Conservation (phyloP, 2,888 invertebrate species). For the Willowsia nigromaculata region DNA sequence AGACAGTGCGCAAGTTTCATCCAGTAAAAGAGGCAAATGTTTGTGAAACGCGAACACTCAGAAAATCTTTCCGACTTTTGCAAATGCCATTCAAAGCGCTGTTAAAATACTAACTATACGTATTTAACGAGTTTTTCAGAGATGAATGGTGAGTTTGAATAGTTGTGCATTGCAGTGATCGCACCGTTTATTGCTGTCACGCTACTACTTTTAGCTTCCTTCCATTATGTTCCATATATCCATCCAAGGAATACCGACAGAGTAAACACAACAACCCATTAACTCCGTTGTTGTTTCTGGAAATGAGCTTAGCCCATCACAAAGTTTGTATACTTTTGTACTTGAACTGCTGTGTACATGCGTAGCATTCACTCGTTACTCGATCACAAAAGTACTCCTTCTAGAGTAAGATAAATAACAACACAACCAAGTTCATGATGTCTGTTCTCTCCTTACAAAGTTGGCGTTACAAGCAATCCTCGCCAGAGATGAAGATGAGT, state of each 20-base stretch:
- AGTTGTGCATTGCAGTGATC: too few relatives aligned
- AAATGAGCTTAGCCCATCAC: slow-evolving; percentile 44
- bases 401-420: background rate
- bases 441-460: background rate
- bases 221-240: slow-evolving; percentile 19
- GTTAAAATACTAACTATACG: too few relatives aligned
- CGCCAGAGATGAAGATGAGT: background rate
- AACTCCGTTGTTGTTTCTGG: slow-evolving; percentile 52
- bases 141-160: too few relatives aligned
- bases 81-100: too few relatives aligned
- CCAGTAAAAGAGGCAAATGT: too few relatives aligned
- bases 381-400: background rate
- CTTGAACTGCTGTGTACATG: background rate
- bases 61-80: too few relatives aligned
- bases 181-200: background rate
- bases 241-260: background rate
- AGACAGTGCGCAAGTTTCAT: too few relatives aligned
- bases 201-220: background rate
- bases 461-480: background rate
- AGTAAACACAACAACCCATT: slow-evolving; percentile 62
- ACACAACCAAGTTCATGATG: background rate
- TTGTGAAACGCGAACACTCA: too few relatives aligned
- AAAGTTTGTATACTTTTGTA: background rate
- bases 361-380: background rate
- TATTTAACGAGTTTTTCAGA: too few relatives aligned